Evolutionary conservation across 2,797 vertebrate species (phyloP).

Genomic region (Acanthiza pusilla): DNA sequence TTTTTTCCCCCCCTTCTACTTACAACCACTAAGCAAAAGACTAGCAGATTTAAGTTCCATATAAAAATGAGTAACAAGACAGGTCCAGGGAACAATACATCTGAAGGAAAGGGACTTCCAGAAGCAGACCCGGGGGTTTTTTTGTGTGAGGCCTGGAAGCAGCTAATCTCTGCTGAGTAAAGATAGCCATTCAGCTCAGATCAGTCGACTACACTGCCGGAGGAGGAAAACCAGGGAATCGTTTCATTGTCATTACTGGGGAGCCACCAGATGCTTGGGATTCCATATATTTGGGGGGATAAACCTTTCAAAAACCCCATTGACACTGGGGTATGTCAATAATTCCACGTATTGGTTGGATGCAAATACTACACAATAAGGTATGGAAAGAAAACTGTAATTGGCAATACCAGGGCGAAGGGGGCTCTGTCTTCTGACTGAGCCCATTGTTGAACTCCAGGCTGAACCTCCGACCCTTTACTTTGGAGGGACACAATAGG

Average conservation of each 20-base stretch:
- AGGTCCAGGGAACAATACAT: background rate
- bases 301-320: conserved; percentile 71
- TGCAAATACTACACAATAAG: conserved; percentile 80
- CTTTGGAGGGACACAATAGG: conserved; percentile 89
- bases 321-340: conserved; percentile 77
- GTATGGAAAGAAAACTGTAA: conserved; percentile 78
- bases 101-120: conserved; percentile 38
- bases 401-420: conserved; percentile 74
- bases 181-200: conserved; percentile 49
- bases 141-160: conserved; percentile 26
- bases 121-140: background rate
- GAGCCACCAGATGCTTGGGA: conserved; percentile 74
- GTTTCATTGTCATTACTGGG: conserved; percentile 54
- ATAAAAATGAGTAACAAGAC: conserved; percentile 8
- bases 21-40: background rate
- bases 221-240: conserved; percentile 58
- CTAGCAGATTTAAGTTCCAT: background rate
- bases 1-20: background rate
- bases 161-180: conserved; percentile 62
- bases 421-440: conserved; percentile 77
- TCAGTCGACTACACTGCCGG: background rate
- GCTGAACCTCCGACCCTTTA: conserved; percentile 86
- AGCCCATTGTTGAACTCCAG: conserved; percentile 84
- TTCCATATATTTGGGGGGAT: conserved; percentile 75
- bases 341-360: conserved; percentile 76